phyloP scores from a whole-genome alignment of 2,113 vertebrate genomes.

The Physeter macrocephalus region DNA sequence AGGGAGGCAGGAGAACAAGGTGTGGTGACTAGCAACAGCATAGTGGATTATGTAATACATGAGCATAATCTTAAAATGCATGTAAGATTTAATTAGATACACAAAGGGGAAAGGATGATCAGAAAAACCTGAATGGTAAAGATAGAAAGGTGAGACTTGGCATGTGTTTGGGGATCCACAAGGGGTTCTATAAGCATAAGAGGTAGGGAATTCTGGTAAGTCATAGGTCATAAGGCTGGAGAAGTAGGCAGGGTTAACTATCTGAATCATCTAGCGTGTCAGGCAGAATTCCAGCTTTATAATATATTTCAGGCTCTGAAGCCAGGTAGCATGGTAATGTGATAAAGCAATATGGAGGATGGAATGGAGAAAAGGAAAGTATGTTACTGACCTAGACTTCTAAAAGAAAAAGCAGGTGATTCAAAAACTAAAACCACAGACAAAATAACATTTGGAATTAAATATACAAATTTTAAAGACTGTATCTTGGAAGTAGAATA shows the following conservation, averaged over 20 bases:
- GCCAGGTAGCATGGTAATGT: background rate
- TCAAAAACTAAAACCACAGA: background rate
- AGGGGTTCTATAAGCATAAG: background rate
- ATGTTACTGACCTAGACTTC: background rate
- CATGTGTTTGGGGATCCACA: background rate
- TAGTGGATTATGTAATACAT: background rate
- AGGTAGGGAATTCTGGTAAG: background rate
- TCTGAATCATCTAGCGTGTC: background rate
- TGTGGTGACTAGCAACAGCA: background rate
- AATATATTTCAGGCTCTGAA: background rate
- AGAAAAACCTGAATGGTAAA: background rate
- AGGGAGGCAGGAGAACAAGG: background rate
- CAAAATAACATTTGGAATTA: background rate
- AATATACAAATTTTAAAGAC: background rate
- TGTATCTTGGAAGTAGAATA: background rate
- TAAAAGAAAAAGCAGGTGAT: background rate
- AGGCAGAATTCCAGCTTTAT: background rate
- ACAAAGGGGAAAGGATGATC: background rate
- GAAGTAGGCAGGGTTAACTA: background rate
- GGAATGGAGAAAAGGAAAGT: background rate
- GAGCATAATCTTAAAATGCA: background rate
- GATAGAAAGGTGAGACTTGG: background rate
- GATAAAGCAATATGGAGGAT: background rate
- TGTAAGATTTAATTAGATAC: background rate
- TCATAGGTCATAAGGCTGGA: background rate